These are phyloP conservation scores for Amblyjoppa proteus DNA, from an alignment of 2,888 invertebrate genomes.

Conservation along the genomic window DNA sequence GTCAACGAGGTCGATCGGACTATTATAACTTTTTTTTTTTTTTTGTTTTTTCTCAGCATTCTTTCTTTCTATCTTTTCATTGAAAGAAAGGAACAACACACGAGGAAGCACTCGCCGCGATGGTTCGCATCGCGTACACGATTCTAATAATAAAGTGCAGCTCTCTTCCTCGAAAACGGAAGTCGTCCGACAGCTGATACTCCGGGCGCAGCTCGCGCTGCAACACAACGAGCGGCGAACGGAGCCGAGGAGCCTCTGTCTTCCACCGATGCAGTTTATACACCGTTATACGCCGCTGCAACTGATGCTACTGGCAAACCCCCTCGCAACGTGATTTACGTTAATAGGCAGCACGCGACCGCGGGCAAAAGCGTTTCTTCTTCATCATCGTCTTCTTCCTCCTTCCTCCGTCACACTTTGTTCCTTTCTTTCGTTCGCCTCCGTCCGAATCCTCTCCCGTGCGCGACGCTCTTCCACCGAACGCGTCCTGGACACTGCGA, in stretches of 20 bases:
- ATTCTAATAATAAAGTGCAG: slow-evolving; percentile 66
- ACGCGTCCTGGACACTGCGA: background rate
- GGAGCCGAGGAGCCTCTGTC: slow-evolving; percentile 30
- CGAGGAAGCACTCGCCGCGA: slow-evolving; percentile 4
- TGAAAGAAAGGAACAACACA: slow-evolving; percentile 22
- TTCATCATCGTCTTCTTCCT: slow-evolving; percentile 30
- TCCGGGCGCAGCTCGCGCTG: slow-evolving; percentile 52
- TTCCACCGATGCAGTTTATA: slow-evolving; percentile 38
- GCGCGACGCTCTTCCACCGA: background rate
- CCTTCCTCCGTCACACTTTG: slow-evolving; percentile 4
- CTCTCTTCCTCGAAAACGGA: slow-evolving; percentile 69
- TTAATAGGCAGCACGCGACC: slow-evolving; percentile 73
- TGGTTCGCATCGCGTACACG: background rate
- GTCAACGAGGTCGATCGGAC: slow-evolving; percentile 4
- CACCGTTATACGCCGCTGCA: slow-evolving; percentile 48
- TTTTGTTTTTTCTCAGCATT: no score
- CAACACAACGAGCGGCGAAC: slow-evolving; percentile 51
- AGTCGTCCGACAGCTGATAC: slow-evolving; percentile 74
- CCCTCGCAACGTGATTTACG: slow-evolving; percentile 72
- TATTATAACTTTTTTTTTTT: background rate
- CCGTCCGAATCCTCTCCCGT: background rate
- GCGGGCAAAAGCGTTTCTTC: slow-evolving; percentile 52
- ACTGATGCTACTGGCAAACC: slow-evolving; percentile 49
- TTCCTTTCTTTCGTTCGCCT: slow-evolving; percentile 15
- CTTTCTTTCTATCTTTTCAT: background rate